These are phyloP conservation scores for Nemopilema nomurai DNA, from an alignment of 30 jellyfish, hydroid and myxozoan species.

Conservation along the genomic window DNA sequence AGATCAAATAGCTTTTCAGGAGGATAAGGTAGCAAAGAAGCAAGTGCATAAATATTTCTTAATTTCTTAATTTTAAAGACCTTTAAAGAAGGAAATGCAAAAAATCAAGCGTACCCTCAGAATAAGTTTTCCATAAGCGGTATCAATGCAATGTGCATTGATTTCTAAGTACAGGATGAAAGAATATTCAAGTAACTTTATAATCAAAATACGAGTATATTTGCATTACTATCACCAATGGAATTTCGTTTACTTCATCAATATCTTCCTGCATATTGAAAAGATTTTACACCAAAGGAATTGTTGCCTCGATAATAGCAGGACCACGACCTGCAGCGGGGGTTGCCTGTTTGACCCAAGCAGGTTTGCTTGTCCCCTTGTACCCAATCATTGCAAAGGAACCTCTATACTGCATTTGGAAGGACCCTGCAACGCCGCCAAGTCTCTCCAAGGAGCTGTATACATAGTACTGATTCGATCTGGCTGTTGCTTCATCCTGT, in stretches of 20 bases:
- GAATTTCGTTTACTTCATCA: too few species aligned
- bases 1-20: too few species aligned
- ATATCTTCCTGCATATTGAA: too few species aligned
- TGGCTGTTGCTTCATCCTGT: conserved; percentile 57
- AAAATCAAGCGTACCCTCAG: too few species aligned
- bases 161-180: too few species aligned
- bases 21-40: too few species aligned
- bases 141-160: too few species aligned
- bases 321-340: conserved; percentile 84
- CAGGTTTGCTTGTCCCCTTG: conserved; percentile 71
- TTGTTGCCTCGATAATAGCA: conserved; percentile 53
- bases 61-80: too few species aligned
- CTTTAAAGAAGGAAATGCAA: too few species aligned
- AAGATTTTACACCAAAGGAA: conserved; percentile 30
- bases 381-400: conserved; percentile 91
- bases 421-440: conserved; percentile 61
- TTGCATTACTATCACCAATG: neutral
- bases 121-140: too few species aligned
- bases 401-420: conserved; percentile 80
- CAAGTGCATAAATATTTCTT: too few species aligned
- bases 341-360: conserved; percentile 67
- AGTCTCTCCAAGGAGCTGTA: conserved; percentile 28
- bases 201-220: neutral
- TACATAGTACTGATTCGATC: neutral
- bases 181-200: too few species aligned